Percentiles rank a stretch among this genome's conserved stretches.
These are phyloP conservation scores for Macaca mulatta DNA, from an alignment of 2,113 vertebrate genomes.

Conservation along the genomic window DNA sequence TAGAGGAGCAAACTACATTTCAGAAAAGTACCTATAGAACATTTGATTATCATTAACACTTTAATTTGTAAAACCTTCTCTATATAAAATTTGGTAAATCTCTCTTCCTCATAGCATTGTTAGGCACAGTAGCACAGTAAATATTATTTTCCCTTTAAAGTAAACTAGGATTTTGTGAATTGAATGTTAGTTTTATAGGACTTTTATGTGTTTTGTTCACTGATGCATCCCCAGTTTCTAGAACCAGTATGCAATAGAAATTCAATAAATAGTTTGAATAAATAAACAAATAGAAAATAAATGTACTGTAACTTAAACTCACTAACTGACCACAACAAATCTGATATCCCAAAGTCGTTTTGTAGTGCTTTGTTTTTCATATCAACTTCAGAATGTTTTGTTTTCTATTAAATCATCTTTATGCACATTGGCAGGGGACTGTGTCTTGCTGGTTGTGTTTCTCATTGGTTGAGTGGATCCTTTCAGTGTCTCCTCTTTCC, in stretches of 20 bases:
- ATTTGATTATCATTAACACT: not conserved
- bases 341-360: not conserved
- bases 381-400: not conserved
- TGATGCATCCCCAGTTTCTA: not conserved
- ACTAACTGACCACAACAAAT: not conserved
- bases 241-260: not conserved
- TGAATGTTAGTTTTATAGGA: not conserved
- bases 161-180: not conserved
- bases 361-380: not conserved
- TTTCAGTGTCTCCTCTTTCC: not conserved
- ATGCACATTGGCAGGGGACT: not conserved
- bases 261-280: conserved; percentile 23
- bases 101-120: not conserved
- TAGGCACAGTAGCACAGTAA: not conserved
- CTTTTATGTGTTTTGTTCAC: not conserved
- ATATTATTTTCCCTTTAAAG: not conserved
- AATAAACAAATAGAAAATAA: not conserved
- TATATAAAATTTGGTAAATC: not conserved
- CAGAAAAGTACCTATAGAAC: not conserved
- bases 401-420: not conserved
- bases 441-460: not conserved
- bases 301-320: not conserved
- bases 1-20: not conserved
- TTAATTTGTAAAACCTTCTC: not conserved
- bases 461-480: not conserved